A percentile compares a stretch with the other conserved stretches of the same genome.
phyloP scores from a whole-genome alignment of 2,888 invertebrate species.

The Crepidodera aurea region DNA sequence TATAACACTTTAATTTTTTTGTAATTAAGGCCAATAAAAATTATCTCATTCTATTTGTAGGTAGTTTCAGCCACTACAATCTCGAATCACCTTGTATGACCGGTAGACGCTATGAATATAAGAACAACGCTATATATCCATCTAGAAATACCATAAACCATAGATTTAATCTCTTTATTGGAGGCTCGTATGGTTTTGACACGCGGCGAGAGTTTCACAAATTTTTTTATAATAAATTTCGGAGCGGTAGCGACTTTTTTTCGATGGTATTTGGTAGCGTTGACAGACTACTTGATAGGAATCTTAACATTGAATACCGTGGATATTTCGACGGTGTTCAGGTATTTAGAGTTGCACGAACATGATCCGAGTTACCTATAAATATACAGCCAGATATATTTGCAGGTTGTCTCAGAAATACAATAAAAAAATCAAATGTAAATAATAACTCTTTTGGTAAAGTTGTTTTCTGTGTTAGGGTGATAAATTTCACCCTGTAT shows the following conservation, averaged over 20 bases:
- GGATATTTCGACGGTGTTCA: background rate
- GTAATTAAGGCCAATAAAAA: background rate
- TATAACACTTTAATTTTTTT: background rate
- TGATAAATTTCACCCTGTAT: no score
- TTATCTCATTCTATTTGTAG: background rate
- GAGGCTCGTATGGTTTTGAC: conserved; percentile 9
- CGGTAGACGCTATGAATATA: background rate
- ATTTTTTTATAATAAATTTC: conserved; percentile 19
- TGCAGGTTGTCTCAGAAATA: no score
- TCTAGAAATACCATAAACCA: conserved; percentile 11
- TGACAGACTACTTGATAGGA: conserved; percentile 11
- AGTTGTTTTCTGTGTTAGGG: no score
- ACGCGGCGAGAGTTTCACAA: conserved; percentile 19
- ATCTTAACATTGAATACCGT: conserved; percentile 1
- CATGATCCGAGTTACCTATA: no score
- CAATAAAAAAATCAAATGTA: no score
- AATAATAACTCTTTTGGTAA: no score
- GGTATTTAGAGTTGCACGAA: background rate
- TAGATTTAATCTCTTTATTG: conserved; percentile 19
- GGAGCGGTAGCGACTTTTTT: conserved; percentile 18
- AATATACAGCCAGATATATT: no score
- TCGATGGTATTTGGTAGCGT: conserved; percentile 8
- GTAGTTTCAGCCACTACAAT: background rate
- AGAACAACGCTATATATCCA: conserved; percentile 8
- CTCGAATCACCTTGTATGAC: background rate